Evolutionary conservation across 2,888 invertebrate genomes (phyloP).

Genomic region (Phyllotreta striolata): DNA sequence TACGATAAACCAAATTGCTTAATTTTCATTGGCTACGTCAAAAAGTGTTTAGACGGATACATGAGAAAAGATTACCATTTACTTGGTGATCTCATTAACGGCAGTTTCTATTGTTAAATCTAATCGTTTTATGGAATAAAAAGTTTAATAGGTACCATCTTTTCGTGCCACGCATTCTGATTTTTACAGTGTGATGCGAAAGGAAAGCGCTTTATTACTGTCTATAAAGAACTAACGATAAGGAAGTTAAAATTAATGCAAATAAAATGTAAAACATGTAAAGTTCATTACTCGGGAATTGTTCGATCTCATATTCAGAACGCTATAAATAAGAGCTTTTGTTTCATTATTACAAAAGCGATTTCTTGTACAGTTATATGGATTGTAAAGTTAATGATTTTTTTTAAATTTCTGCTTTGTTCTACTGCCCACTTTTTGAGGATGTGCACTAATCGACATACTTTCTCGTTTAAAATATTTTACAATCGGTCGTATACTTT

Average conservation of each 20-base stretch:
- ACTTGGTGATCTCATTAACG: slow-evolving; percentile 10
- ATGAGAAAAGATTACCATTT: slow-evolving; percentile 6
- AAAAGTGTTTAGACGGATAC: not conserved
- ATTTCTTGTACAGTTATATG: slow-evolving; percentile 38
- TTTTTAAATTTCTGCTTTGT: slow-evolving; percentile 12
- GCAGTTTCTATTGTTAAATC: slow-evolving; percentile 47
- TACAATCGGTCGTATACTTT: not conserved
- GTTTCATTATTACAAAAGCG: slow-evolving; percentile 39
- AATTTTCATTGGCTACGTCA: slow-evolving; percentile 3
- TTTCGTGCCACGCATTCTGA: slow-evolving; percentile 48
- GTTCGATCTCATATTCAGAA: slow-evolving; percentile 47
- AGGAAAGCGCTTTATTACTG: slow-evolving; percentile 51
- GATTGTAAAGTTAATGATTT: slow-evolving; percentile 19
- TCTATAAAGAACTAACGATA: slow-evolving; percentile 51
- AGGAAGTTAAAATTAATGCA: slow-evolving; percentile 54
- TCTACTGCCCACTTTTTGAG: slow-evolving; percentile 8
- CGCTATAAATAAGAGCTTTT: slow-evolving; percentile 38
- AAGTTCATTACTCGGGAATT: slow-evolving; percentile 49
- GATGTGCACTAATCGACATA: slow-evolving; percentile 16
- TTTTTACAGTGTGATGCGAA: slow-evolving; percentile 48
- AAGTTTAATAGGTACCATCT: slow-evolving; percentile 29
- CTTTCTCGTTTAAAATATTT: slow-evolving; percentile 13
- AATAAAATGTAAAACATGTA: slow-evolving; percentile 54
- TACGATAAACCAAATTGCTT: slow-evolving; percentile 16
- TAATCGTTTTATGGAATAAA: slow-evolving; percentile 46